Evolutionary conservation across 2,888 invertebrate genomes (phyloP).

Genomic region (Lobophora halterata): DNA sequence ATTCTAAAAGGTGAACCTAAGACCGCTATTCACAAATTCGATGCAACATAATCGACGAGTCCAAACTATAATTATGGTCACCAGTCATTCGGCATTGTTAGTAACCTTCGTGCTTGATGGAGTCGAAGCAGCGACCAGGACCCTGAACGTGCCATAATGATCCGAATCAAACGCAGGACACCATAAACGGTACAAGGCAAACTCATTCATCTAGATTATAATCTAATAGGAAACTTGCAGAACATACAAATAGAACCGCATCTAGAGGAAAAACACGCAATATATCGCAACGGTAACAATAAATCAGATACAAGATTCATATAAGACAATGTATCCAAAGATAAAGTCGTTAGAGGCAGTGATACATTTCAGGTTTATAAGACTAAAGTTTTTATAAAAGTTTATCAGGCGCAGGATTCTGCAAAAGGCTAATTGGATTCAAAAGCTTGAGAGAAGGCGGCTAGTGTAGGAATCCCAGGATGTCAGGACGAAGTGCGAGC

Average conservation of each 20-base stretch:
- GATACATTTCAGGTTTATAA: too few species aligned
- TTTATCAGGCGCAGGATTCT: neutral
- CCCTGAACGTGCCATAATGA: slow-evolving; percentile 29
- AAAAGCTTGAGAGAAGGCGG: slow-evolving; percentile 20
- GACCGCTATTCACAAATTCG: too few species aligned
- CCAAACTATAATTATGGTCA: too few species aligned
- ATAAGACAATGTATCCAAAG: too few species aligned
- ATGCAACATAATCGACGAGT: too few species aligned
- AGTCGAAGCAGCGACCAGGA: too few species aligned
- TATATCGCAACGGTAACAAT: neutral
- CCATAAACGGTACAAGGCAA: slow-evolving; percentile 39
- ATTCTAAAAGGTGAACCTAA: too few species aligned
- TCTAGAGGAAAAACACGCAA: slow-evolving; percentile 14
- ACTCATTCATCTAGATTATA: slow-evolving; percentile 38
- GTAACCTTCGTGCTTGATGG: too few species aligned
- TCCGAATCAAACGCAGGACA: slow-evolving; percentile 22
- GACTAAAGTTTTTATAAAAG: neutral
- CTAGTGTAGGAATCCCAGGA: slow-evolving; percentile 17
- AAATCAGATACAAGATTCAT: neutral
- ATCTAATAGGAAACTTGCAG: slow-evolving; percentile 44
- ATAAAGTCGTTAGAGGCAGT: too few species aligned
- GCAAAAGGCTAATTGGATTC: slow-evolving; percentile 8
- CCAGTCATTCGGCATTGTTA: too few species aligned
- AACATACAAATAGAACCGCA: slow-evolving; percentile 36
- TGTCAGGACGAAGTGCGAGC: slow-evolving; percentile 3